Evolutionary conservation across 2,888 invertebrate genomes (phyloP), one percentile per base, ranked within the genome.

Genomic region (Parascotia fuliginaria): DNA sequence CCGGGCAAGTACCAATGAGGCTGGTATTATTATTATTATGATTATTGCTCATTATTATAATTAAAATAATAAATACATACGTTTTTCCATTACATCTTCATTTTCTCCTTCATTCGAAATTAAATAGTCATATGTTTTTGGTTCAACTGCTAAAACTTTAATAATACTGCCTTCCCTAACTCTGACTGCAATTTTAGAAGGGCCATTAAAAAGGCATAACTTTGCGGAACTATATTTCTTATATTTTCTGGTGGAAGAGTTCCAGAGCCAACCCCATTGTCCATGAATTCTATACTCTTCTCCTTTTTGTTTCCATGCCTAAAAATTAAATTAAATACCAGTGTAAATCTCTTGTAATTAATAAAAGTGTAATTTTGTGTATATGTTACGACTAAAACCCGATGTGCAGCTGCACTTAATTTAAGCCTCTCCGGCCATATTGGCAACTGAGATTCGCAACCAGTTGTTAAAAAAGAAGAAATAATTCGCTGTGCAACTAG

Each of bases 241-340:
- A 65, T 94, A 93, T 69, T 94, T 94, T 54, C 97, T 93, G 47
- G 95, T 94, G 2, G 94, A 89, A 0, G 97, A 96, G 48, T 97
- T 93, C 98, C 98, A 98, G 41, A 97, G 87, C 99, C 99, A 99
- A n/a, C 99, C 99, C 95, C 98, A 98, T 70, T 97, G 96, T 0
- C 99, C 99, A 76, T 98, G 98, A 33, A 99, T 95, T 60, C 99
- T 94, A 82, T 99, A 99, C 75, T 99, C 99, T 87, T 99, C 99
- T 0, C 99, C 99, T 86, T 98, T 98, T 89, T 98, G 98, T 83
- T 99, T 99, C 97, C 98, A 98, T 14, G 97, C 93, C 93, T 94
- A 45, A 44, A 52, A 64, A 34, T 7, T 16, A 29, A 32, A n/a
- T n/a, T n/a, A n/a, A n/a, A n/a, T n/a, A n/a, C n/a, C n/a, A n/a